A percentile compares a stretch with the other conserved stretches of the same genome.
These are phyloP conservation scores for Formicarius rufipectus DNA, from an alignment of 2,113 vertebrate species.

Conservation along the genomic window DNA sequence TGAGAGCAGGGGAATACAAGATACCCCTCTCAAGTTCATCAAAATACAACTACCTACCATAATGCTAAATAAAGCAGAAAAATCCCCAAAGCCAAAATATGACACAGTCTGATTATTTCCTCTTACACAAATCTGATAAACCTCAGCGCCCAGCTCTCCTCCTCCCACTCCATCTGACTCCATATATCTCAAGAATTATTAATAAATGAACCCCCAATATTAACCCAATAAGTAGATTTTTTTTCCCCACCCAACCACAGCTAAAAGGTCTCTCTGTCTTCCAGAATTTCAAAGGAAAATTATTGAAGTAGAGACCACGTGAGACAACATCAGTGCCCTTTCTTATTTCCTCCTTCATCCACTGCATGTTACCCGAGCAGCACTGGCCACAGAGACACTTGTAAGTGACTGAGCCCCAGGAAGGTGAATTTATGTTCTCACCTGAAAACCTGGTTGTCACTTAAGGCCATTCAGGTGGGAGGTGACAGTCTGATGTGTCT, in stretches of 20 bases:
- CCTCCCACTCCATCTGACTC: neutral
- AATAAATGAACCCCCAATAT: accelerated
- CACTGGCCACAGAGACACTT: neutral
- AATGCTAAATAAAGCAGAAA: neutral
- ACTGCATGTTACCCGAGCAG: neutral
- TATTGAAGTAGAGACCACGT: neutral
- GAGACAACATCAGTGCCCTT: neutral
- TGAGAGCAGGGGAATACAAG: neutral
- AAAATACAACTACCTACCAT: neutral
- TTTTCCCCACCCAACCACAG: neutral
- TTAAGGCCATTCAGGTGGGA: neutral
- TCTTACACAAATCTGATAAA: neutral
- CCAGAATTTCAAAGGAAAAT: neutral
- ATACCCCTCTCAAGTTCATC: neutral
- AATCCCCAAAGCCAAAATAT: neutral
- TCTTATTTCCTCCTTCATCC: neutral
- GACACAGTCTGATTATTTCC: neutral
- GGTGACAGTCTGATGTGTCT: neutral
- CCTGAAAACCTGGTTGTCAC: neutral
- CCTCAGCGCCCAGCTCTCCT: neutral
- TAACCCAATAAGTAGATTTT: neutral
- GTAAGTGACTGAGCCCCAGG: neutral
- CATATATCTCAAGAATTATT: neutral
- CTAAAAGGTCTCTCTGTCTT: neutral
- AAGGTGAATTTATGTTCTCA: neutral